Conservation (phyloP, 2,888 invertebrate species). For the Anthophora plumipes region DNA sequence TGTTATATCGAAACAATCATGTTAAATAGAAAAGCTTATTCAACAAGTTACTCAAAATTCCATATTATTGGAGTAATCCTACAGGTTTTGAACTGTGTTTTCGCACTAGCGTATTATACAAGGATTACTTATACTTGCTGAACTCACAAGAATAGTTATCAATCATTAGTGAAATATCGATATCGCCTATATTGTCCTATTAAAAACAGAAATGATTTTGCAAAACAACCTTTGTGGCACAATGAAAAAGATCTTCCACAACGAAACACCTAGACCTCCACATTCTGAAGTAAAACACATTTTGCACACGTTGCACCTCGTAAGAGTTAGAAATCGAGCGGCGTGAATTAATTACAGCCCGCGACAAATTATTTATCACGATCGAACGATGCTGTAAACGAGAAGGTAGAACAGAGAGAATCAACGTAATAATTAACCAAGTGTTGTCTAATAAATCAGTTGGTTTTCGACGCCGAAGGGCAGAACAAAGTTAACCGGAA, state of each 20-base stretch:
- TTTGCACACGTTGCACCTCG: background rate
- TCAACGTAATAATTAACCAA: constrained; percentile 47
- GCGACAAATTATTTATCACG: constrained; percentile 42
- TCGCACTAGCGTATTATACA: no score
- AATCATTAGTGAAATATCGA: no score
- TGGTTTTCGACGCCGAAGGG: constrained; percentile 37
- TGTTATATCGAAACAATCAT: no score
- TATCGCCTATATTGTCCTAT: no score
- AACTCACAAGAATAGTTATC: no score
- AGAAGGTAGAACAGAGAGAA: background rate
- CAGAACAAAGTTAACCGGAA: constrained; percentile 34
- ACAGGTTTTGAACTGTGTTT: no score
- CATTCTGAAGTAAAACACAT: background rate
- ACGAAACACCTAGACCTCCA: background rate
- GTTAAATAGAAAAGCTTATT: no score
- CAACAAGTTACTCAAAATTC: no score
- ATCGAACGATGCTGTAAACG: background rate
- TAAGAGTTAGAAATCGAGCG: constrained; percentile 3
- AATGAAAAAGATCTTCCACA: background rate
- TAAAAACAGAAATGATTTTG: no score
- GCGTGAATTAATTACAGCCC: constrained; percentile 33
- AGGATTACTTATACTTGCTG: no score
- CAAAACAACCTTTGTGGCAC: no score
- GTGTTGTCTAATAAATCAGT: constrained; percentile 44
- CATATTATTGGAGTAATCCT: no score